Evolutionary conservation across 2,797 vertebrate genomes (phyloP), one percentile per base, ranked within the genome.

Genomic region (Diplodus sargus): DNA sequence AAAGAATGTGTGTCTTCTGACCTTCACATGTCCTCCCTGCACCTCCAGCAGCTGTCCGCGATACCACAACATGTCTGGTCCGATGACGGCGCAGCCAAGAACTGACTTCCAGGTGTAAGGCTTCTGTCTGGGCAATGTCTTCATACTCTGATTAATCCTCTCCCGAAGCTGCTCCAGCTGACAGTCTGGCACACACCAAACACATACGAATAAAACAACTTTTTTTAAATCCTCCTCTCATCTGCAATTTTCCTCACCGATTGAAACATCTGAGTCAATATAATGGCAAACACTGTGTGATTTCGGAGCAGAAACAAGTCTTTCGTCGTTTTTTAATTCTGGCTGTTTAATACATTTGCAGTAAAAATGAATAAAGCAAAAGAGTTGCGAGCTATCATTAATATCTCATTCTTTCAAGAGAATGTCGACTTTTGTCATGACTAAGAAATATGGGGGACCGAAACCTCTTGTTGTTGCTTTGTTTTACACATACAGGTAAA

Each of bases 1-100:
- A 18, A n/a, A 15, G 2, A 28, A 8, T 23, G 20, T 59, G 18
- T n/a, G 45, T 59, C 23, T 22, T 49, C 90, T 82, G 74, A 99
- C 98, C 96, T 90, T 96, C 6, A 99, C 85, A 3, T 94, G 87
- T 69, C 93, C 94, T 39, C 94, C 91, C 2, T 92, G 91, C 47
- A 96, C 87, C 82, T 97, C 96, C 78, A 96, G 71, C 75, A 98
- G 91, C 87, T 95, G 94, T 47, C 96, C 98, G 73, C 98, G 91
- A 85, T 98, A 96, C 97, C 96, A 98, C 81, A 95, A 7, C 74
- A 96, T 96, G 86, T 99, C 98, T 0, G 96, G 91, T 59, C 97
- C 97, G 81, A 96, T 96, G 66, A 99, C 93, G 23, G 95, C 94
- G 84, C 97, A 99, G 59, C 97, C 96, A 72, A 91, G 92, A 70